These are phyloP conservation scores for Arctia plantaginis DNA, from an alignment of 2,888 invertebrate species.

Conservation along the genomic window DNA sequence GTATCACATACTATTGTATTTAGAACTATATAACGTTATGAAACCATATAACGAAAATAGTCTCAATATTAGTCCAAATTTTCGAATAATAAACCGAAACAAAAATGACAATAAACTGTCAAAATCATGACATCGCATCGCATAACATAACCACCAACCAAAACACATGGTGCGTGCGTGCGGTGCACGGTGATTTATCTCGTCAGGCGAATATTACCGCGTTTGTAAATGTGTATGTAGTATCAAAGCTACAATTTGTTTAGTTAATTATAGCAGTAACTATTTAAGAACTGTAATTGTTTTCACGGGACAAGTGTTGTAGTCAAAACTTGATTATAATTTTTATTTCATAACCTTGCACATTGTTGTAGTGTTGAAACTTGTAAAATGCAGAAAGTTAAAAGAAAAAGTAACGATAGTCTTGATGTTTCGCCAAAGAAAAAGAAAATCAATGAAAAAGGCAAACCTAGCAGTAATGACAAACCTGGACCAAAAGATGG, in stretches of 20 bases:
- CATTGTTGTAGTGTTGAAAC: constrained; percentile 14
- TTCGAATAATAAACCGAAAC: background rate
- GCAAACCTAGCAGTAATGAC: constrained; percentile 38
- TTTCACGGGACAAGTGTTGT: background rate
- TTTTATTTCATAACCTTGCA: constrained; percentile 42
- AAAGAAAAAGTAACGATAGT: constrained; percentile 68
- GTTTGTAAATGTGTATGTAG: background rate
- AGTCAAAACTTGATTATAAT: background rate
- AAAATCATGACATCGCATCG: background rate
- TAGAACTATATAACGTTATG: background rate
- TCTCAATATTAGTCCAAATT: background rate
- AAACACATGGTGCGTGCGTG: background rate
- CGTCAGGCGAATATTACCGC: background rate
- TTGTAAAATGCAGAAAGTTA: constrained; percentile 73
- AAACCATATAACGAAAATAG: background rate
- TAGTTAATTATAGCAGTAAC: background rate
- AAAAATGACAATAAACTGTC: background rate
- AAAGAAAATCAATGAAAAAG: constrained; percentile 64
- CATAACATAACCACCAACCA: background rate
- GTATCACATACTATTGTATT: background rate
- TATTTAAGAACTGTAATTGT: background rate
- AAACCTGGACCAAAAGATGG: constrained; percentile 34
- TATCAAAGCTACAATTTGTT: background rate
- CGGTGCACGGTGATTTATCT: background rate
- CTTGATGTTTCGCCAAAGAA: constrained; percentile 63